Evolutionary conservation across 2,113 vertebrate species (phyloP), one percentile per base, ranked within the genome.

Genomic region (Zosterops japonicus): DNA sequence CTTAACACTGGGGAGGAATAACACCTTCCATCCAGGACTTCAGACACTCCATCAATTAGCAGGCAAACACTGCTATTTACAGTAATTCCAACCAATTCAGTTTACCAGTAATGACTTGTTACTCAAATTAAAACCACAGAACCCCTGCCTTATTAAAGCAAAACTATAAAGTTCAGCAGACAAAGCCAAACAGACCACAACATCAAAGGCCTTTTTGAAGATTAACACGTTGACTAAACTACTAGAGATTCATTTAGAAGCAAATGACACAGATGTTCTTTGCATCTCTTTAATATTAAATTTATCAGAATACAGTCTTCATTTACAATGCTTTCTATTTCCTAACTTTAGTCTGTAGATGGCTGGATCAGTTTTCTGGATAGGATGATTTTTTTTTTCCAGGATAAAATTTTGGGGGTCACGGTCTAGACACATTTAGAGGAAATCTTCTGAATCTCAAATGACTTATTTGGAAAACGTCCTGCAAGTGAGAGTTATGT

Each of bases 151-250:
- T 91, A 79, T 95, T 96, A 96, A 94, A 93, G 63, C 33, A 90
- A 90, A 94, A 85, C 75, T 29, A 65, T 87, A 80, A 89, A 95
- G 72, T 92, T 96, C 89, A 81, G 35, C 56, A 94, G 69, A 95
- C 74, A 93, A 94, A 87, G 77, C 74, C 84, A 92, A 96, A 88
- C 47, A 87, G 88, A 92, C 59, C 79, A 80, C 80, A 93, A 55
- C 76, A 93, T 95, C 95, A 95, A 95, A 96, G 84, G 61, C 18
- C 61, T 96, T 96, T 95, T 95, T 96, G 93, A 97, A 96, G 88
- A 95, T 84, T 94, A 95, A 88, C 64, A 89, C 57, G 65, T 91
- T 90, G 80, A 82, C 72, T 95, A 83, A 94, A 96, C 83, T 96
- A 91, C 65, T 67, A 94, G 75, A 95, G 41, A 83, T 87, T 65